phyloP scores from a whole-genome alignment of 2,113 vertebrate genomes.

The Elaphurus davidianus region DNA sequence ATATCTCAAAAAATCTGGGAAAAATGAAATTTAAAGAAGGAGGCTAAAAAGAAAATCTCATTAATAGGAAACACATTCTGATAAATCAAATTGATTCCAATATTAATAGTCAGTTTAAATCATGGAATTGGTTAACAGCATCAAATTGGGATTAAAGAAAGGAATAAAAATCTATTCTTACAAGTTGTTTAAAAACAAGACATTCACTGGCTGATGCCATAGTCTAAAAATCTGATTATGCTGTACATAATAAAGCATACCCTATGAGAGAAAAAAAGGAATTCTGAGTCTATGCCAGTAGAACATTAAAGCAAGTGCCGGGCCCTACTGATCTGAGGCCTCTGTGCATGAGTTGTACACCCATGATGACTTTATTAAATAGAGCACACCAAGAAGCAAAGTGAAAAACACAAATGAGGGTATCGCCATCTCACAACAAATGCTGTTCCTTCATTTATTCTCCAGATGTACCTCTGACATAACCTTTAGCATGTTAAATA shows the following conservation, averaged over 20 bases:
- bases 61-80: constrained; percentile 54
- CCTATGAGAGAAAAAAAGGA: not conserved
- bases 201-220: constrained; percentile 51
- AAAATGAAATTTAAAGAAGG: constrained; percentile 45
- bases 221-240: constrained; percentile 69
- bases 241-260: constrained; percentile 63
- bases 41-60: constrained; percentile 43
- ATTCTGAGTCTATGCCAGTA: not conserved
- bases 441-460: constrained; percentile 58
- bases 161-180: constrained; percentile 56
- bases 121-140: constrained; percentile 47
- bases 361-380: not conserved
- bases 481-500: constrained; percentile 65
- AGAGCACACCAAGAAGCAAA: not conserved
- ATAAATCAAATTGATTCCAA: constrained; percentile 64
- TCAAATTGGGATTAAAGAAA: constrained; percentile 70
- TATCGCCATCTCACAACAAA: constrained; percentile 1
- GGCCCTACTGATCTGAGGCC: not conserved
- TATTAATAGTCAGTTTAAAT: constrained; percentile 71
- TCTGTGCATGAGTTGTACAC: accelerated
- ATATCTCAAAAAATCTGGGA: not conserved
- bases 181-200: constrained; percentile 73
- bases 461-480: not conserved
- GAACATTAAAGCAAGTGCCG: not conserved
- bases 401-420: not conserved